Percentiles rank a stretch among this genome's conserved stretches.
phyloP scores from a whole-genome alignment of 64 coral and sea anemone genomes.

The Montipora sp. region DNA sequence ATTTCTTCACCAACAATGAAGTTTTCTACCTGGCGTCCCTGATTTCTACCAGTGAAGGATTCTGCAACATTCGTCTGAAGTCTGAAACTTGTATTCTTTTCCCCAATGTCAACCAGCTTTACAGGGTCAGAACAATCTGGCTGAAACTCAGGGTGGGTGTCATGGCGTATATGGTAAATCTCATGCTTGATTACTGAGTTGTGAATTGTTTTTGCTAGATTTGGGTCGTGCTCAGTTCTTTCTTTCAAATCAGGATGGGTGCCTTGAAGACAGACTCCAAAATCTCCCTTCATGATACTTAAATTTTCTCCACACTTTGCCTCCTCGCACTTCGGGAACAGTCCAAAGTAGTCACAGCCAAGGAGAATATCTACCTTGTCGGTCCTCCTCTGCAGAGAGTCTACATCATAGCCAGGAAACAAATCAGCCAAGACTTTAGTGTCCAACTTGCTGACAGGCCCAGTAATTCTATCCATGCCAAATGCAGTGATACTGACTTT shows the following conservation, averaged over 20 bases:
- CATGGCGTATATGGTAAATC: slow-evolving; percentile 5
- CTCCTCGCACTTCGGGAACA: slow-evolving; percentile 51
- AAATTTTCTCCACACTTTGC: slow-evolving; percentile 39
- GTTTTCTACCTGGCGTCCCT: neutral
- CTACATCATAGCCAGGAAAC: slow-evolving; percentile 61
- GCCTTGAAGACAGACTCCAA: slow-evolving; percentile 62
- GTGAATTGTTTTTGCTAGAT: slow-evolving; percentile 58
- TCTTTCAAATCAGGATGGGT: slow-evolving; percentile 48
- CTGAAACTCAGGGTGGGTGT: slow-evolving; percentile 33
- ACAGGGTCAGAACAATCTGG: neutral
- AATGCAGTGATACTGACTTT: slow-evolving; percentile 11
- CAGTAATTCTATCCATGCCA: slow-evolving; percentile 75
- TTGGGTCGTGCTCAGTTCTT: slow-evolving; percentile 36
- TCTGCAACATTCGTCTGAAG: slow-evolving; percentile 20
- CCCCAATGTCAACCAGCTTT: neutral
- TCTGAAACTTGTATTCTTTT: neutral
- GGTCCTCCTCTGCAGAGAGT: slow-evolving; percentile 54
- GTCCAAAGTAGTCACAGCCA: slow-evolving; percentile 55
- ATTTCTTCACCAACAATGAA: slow-evolving; percentile 66
- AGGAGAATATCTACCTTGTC: slow-evolving; percentile 44
- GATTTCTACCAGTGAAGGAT: slow-evolving; percentile 14
- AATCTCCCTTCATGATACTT: slow-evolving; percentile 44
- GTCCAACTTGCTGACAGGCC: slow-evolving; percentile 57
- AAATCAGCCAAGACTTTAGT: slow-evolving; percentile 39
- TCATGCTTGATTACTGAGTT: slow-evolving; percentile 39